Conservation (phyloP, 2,113 vertebrate genomes). For the Rhabdomys dilectus region DNA sequence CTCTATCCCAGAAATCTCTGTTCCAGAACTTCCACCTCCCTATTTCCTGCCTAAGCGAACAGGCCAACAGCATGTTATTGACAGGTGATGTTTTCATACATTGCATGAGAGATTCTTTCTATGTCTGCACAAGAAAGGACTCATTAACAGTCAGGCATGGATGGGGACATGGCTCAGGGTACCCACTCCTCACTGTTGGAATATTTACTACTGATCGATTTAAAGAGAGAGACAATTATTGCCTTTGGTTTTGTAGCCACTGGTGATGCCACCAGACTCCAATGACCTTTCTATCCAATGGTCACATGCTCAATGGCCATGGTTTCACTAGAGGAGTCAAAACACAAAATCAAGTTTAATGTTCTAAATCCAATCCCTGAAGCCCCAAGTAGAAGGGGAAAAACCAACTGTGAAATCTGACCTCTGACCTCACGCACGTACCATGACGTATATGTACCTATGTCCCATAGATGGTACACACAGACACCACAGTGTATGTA, state of each 20-base stretch:
- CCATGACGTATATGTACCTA: background rate
- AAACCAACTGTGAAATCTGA: background rate
- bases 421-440: background rate
- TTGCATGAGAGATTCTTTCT: background rate
- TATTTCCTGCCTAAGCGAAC: too few relatives aligned
- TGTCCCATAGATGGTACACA: too few relatives aligned
- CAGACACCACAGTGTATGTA: background rate
- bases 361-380: background rate
- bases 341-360: background rate
- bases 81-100: too few relatives aligned
- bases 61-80: too few relatives aligned
- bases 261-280: background rate
- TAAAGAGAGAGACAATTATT: background rate
- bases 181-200: too few relatives aligned
- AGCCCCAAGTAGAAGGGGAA: background rate
- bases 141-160: background rate
- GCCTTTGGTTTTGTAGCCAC: background rate
- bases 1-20: too few relatives aligned
- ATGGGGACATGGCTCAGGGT: background rate
- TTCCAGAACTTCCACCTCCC: too few relatives aligned
- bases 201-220: background rate
- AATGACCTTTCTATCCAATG: background rate
- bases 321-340: background rate
- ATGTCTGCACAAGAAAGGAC: background rate
- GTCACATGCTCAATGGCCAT: background rate